Conservation (phyloP, 2,888 invertebrate species). For the Agrotis exclamationis region DNA sequence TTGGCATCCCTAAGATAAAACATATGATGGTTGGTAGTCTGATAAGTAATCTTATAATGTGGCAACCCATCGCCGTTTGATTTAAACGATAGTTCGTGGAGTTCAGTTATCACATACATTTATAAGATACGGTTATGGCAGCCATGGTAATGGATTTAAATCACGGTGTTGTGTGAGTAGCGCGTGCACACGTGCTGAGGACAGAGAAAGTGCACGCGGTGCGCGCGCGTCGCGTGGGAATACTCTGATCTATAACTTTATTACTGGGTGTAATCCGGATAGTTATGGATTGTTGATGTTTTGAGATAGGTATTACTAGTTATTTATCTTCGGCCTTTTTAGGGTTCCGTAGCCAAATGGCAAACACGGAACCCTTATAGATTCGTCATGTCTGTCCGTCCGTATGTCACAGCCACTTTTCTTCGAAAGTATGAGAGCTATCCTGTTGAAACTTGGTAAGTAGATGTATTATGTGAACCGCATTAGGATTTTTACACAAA, state of each 20-base stretch:
- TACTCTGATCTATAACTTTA: constrained; percentile 43
- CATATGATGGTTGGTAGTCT: no score
- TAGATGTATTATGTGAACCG: no score
- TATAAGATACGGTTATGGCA: background rate
- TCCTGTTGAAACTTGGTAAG: no score
- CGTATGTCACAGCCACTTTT: no score
- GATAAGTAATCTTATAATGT: no score
- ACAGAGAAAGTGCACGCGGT: constrained; percentile 53
- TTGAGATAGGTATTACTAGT: constrained; percentile 6
- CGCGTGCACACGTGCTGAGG: constrained; percentile 34
- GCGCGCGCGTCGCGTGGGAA: constrained; percentile 49
- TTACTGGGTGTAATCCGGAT: constrained; percentile 30
- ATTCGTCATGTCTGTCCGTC: no score
- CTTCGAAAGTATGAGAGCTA: no score
- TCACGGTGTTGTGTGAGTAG: constrained; percentile 2
- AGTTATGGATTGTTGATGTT: constrained; percentile 4
- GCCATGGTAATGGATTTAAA: constrained; percentile 2
- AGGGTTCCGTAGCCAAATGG: no score
- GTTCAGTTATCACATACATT: background rate
- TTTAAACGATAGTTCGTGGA: background rate
- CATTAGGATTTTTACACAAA: no score
- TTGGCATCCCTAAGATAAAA: background rate
- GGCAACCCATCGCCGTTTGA: background rate
- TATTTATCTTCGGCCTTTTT: background rate
- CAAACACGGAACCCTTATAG: no score